Evolutionary conservation across 2,113 vertebrate species (phyloP).

Genomic region (Xenopus laevis): DNA sequence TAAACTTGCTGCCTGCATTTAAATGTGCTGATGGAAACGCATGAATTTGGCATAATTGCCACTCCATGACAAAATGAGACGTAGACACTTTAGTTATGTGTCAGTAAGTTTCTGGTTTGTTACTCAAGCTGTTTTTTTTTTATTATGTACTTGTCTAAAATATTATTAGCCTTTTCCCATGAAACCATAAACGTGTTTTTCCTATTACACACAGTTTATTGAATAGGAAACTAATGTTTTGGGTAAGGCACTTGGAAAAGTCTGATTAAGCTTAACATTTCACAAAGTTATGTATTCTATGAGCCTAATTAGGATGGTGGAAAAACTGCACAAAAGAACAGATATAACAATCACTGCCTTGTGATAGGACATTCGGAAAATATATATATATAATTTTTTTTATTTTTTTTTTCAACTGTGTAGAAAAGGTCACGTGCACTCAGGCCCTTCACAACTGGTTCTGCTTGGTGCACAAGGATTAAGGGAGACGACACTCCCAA

Average conservation of each 20-base stretch:
- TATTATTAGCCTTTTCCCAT: neutral
- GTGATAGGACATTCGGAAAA: too few species aligned
- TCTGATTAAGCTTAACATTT: neutral
- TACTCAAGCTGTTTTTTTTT: neutral
- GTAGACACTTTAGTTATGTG: neutral
- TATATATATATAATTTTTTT: too few species aligned
- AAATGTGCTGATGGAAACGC: constrained; percentile 1
- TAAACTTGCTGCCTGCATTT: neutral
- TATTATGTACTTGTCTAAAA: neutral
- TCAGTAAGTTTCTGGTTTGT: neutral
- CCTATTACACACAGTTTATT: neutral
- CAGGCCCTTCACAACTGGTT: too few species aligned
- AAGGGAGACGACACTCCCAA: too few species aligned
- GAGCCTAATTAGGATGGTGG: neutral
- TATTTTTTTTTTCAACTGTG: too few species aligned
- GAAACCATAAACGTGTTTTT: neutral
- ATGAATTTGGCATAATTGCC: neutral
- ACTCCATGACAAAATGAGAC: neutral
- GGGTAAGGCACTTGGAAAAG: neutral
- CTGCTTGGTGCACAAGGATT: too few species aligned
- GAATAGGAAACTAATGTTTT: neutral
- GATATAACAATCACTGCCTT: too few species aligned
- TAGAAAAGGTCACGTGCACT: too few species aligned
- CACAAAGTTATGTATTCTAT: neutral
- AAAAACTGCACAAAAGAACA: too few species aligned